phyloP scores from a whole-genome alignment of 2,888 invertebrate species.

The Rhamphomyia laevipes region DNA sequence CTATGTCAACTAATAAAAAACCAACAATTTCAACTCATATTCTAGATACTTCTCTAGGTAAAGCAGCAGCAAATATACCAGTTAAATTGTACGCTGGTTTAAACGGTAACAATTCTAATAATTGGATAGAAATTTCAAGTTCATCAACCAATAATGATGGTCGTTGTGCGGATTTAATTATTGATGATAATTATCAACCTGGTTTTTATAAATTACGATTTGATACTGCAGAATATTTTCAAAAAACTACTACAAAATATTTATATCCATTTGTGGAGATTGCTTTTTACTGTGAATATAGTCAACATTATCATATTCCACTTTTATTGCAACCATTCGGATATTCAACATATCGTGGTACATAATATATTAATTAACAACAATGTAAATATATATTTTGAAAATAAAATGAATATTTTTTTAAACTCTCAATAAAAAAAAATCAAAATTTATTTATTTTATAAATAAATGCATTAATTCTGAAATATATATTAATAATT shows the following conservation, averaged over 20 bases:
- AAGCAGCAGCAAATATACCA: constrained; percentile 51
- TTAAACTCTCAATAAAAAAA: too few relatives aligned
- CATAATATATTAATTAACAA: constrained; percentile 30
- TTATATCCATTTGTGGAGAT: constrained; percentile 72
- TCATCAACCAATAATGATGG: constrained; percentile 54
- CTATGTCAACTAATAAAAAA: too few relatives aligned
- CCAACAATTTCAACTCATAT: constrained; percentile 60
- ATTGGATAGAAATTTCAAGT: constrained; percentile 57
- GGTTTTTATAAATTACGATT: constrained; percentile 67
- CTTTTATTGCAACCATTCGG: constrained; percentile 63
- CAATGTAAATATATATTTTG: not conserved
- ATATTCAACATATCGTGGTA: constrained; percentile 65
- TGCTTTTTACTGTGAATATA: constrained; percentile 52
- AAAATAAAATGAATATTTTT: not conserved
- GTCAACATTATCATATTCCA: constrained; percentile 64
- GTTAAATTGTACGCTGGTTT: constrained; percentile 55
- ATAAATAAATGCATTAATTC: not conserved
- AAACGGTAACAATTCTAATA: constrained; percentile 33
- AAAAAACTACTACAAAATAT: constrained; percentile 44
- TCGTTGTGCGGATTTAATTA: constrained; percentile 50
- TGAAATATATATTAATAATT: not conserved
- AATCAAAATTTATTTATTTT: not conserved
- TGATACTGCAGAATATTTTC: constrained; percentile 60
- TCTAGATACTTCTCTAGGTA: constrained; percentile 57
- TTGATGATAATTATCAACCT: constrained; percentile 44